Evolutionary conservation across 2,113 vertebrate species (phyloP), one percentile per base, ranked within the genome.

Genomic region (Helogale parvula): DNA sequence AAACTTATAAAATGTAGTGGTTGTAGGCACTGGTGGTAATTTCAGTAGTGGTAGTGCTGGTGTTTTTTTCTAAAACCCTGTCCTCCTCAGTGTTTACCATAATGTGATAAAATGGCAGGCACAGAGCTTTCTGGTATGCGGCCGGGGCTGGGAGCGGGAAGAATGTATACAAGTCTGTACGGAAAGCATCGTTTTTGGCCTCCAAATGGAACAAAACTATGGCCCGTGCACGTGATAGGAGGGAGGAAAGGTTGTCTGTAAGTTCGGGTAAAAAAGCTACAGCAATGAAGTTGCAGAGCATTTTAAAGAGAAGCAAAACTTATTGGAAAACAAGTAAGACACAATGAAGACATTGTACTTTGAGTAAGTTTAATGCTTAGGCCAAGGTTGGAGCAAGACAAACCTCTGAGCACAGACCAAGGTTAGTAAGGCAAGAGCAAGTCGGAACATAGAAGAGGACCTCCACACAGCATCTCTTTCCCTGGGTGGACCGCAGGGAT

Each of bases 281-380:
- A 87, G 57, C 31, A 68, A 76, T 27, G 83, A 79, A 93, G 57
- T n/a, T 60, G 35, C 31, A 93, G 10, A 83, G n/a, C 16, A 79
- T 88, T 90, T 93, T n/a, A 38, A 71, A 88, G 50, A 47, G 69
- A 88, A 91, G 69, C 45, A 88, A 90, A 93, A 68, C 27, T 3
- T 74, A 54, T 1, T 52, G 38, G 63, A 76, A 82, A 57, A 85
- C 16, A 76, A n/a, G 0, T n/a, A 93, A 47, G 41, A 77, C 88
- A 94, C 25, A 35, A 54, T 77, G 68, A 93, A 45, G 82, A 79
- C 5, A 7, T 82, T 65, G 19, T 88, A 45, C 45, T 94, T 69
- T 68, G 38, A 29, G 52, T 23, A 84, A 92, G 57, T 68, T 74
- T 68, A 54, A 81, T 60, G 57, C 65, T 74, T 88, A 35, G 5